A percentile compares a stretch with the other conserved stretches of the same genome.
Conservation (phyloP, 2,113 vertebrate species). For the Plecturocebus donacophilus region DNA sequence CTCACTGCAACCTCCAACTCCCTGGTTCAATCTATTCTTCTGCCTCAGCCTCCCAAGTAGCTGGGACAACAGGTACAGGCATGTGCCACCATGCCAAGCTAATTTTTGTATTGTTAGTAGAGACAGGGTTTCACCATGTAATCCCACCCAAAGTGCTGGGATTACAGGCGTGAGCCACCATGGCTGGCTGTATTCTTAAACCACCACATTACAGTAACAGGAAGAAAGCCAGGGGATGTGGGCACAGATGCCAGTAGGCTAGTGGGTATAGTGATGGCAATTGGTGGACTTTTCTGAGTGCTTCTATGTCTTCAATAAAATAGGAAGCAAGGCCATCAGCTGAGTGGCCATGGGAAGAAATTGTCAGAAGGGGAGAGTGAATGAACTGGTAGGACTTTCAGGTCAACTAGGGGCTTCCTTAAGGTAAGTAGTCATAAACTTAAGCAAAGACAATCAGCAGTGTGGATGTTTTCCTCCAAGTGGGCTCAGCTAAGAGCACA, state of each 20-base stretch:
- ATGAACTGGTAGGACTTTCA: not conserved
- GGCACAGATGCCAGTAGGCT: not conserved
- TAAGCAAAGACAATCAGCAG: not conserved
- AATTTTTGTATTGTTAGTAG: no score
- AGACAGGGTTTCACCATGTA: no score
- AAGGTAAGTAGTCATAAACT: no score
- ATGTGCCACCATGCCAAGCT: no score
- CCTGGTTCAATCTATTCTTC: no score
- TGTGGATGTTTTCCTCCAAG: not conserved
- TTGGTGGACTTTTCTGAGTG: not conserved
- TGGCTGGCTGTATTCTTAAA: not conserved
- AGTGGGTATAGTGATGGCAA: not conserved
- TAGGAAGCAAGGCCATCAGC: not conserved
- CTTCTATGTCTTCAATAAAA: not conserved
- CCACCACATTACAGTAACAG: not conserved
- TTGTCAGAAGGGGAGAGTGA: not conserved
- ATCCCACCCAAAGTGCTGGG: no score
- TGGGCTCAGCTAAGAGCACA: not conserved
- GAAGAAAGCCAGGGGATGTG: not conserved
- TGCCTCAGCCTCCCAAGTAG: no score
- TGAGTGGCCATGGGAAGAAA: not conserved
- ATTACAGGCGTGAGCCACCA: no score
- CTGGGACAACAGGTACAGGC: no score
- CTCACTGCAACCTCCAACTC: no score
- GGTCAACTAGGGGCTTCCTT: not conserved